phyloP scores from a whole-genome alignment of 2,888 invertebrate genomes.

The Petrolisthes manimaculis region DNA sequence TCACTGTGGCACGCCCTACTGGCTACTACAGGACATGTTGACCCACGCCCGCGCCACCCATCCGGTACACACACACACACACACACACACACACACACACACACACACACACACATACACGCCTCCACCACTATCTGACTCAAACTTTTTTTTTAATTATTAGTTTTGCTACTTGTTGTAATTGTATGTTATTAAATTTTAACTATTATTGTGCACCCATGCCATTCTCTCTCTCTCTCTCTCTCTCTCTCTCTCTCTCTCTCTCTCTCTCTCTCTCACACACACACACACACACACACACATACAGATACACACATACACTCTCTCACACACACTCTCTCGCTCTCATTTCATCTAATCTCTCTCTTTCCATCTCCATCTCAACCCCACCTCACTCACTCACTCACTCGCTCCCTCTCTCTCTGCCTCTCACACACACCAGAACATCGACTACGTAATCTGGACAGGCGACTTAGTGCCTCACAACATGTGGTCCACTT shows the following conservation, averaged over 20 bases:
- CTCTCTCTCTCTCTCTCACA: neutral
- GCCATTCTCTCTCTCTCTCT: neutral
- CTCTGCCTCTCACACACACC: neutral
- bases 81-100: slow-evolving; percentile 23
- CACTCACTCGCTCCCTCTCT: slow-evolving; percentile 69
- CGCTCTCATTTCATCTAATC: neutral
- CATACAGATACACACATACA: neutral
- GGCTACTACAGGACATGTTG: slow-evolving; percentile 79
- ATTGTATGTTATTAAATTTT: too few species aligned
- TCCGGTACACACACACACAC: slow-evolving; percentile 71
- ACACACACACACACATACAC: neutral
- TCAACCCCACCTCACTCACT: slow-evolving; percentile 41
- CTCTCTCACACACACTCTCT: slow-evolving; percentile 68
- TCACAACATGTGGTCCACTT: slow-evolving; percentile 75
- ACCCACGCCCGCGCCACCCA: slow-evolving; percentile 71
- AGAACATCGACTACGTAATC: slow-evolving; percentile 69
- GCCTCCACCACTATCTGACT: too few species aligned
- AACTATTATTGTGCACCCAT: too few species aligned
- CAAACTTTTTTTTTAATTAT: too few species aligned
- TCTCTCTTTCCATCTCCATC: neutral
- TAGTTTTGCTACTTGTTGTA: too few species aligned
- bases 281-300: neutral
- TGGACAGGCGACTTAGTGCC: slow-evolving; percentile 74
- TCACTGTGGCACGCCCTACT: slow-evolving; percentile 74
- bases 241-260: neutral